These are phyloP conservation scores for Daktulosphaira vitifoliae DNA, from an alignment of 1,140 invertebrate species.

Conservation along the genomic window DNA sequence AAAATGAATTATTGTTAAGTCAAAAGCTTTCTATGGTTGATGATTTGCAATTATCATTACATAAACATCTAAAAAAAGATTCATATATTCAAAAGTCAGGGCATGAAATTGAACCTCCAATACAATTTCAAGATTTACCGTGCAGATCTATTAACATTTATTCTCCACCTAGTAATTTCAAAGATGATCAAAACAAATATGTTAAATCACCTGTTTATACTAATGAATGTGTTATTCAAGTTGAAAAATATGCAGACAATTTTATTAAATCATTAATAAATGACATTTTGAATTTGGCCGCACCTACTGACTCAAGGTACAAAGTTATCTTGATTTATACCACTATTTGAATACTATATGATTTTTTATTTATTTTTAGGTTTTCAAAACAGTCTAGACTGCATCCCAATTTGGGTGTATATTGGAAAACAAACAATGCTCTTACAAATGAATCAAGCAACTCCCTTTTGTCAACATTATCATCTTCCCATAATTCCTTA, in stretches of 20 bases:
- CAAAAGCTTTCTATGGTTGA: constrained; percentile 13
- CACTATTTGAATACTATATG: no score
- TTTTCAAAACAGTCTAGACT: constrained; percentile 23
- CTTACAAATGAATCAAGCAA: constrained; percentile 61
- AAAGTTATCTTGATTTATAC: background rate
- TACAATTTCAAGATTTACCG: constrained; percentile 63
- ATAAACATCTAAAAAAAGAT: constrained; percentile 69
- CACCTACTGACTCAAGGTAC: constrained; percentile 43
- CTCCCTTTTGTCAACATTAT: constrained; percentile 59
- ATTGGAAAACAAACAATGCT: constrained; percentile 53
- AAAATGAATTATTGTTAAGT: constrained; percentile 12
- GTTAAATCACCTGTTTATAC: background rate
- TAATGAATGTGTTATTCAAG: constrained; percentile 40
- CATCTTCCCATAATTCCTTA: constrained; percentile 72
- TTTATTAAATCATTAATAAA: constrained; percentile 15
- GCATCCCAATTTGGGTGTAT: constrained; percentile 40
- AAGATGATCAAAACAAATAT: constrained; percentile 2
- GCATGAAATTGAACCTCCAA: constrained; percentile 61
- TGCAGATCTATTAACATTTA: constrained; percentile 43
- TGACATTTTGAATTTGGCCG: constrained; percentile 12
- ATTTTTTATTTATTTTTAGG: constrained; percentile 15
- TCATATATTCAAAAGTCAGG: constrained; percentile 39
- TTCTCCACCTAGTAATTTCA: constrained; percentile 10
- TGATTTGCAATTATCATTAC: constrained; percentile 40
- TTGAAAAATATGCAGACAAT: constrained; percentile 39